Evolutionary conservation across 2,888 invertebrate genomes (phyloP).

Genomic region (Chaetogeoica ovagalla): DNA sequence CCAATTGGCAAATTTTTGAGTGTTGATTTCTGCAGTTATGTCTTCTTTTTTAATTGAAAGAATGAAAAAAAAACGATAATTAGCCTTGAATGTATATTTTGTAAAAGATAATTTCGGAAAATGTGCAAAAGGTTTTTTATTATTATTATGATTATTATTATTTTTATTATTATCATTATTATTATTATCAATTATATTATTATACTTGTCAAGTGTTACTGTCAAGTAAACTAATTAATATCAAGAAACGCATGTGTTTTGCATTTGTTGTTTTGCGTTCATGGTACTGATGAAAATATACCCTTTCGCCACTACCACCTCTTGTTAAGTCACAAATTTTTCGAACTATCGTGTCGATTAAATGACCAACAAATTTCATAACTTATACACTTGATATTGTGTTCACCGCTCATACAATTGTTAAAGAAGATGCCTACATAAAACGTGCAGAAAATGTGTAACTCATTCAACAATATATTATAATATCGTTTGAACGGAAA

Average conservation of each 20-base stretch:
- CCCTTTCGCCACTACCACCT: background rate
- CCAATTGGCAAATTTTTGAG: constrained; percentile 48
- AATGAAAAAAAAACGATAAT: constrained; percentile 40
- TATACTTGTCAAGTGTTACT: constrained; percentile 51
- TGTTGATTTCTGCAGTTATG: constrained; percentile 50
- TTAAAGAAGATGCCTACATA: no score
- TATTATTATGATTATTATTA: constrained; percentile 45
- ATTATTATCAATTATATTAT: constrained; percentile 50
- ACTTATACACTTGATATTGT: no score
- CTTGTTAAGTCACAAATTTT: no score
- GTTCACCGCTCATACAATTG: no score
- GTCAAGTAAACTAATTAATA: constrained; percentile 53
- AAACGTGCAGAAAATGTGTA: no score
- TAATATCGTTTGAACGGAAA: no score
- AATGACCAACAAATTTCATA: no score
- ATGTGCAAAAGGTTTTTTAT: constrained; percentile 52
- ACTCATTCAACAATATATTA: no score
- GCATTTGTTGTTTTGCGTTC: constrained; percentile 22
- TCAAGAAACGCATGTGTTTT: constrained; percentile 47
- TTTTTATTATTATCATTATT: constrained; percentile 48
- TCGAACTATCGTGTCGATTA: no score
- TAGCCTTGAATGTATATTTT: constrained; percentile 53
- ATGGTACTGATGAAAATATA: constrained; percentile 15
- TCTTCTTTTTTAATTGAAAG: constrained; percentile 31
- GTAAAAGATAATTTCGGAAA: constrained; percentile 52